phyloP scores from a whole-genome alignment of 2,113 vertebrate species.

The Polyodon spathula region DNA sequence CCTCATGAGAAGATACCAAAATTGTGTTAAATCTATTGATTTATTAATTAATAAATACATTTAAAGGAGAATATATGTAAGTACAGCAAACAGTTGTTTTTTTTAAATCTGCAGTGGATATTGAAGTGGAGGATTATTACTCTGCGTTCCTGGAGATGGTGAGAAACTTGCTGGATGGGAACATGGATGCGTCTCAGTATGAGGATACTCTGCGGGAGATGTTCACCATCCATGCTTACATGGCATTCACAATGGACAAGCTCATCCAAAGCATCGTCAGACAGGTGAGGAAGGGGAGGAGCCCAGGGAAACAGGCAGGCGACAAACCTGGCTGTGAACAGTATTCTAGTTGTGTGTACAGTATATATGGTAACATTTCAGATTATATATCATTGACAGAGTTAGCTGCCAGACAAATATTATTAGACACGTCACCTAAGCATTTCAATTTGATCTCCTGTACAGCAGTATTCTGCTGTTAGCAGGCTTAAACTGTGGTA shows the following conservation, averaged over 20 bases:
- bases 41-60: too few species aligned
- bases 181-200: slow-evolving; percentile 92
- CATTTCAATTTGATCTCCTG: too few species aligned
- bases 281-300: slow-evolving; percentile 62
- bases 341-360: too few species aligned
- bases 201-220: slow-evolving; percentile 94
- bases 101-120: slow-evolving; percentile 71
- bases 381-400: too few species aligned
- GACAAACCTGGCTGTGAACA: too few species aligned
- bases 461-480: not conserved
- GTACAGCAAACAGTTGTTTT: too few species aligned
- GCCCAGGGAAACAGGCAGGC: too few species aligned
- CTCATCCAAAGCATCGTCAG: slow-evolving; percentile 95
- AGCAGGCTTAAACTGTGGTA: not conserved
- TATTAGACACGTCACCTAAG: not conserved
- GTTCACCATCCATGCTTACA: slow-evolving; percentile 98
- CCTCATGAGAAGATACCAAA: too few species aligned
- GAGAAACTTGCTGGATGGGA: slow-evolving; percentile 88
- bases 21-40: too few species aligned
- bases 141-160: slow-evolving; percentile 97
- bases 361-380: too few species aligned
- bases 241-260: slow-evolving; percentile 98
- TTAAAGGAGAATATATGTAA: too few species aligned
- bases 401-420: too few species aligned
- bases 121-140: slow-evolving; percentile 95